Evolutionary conservation across 2,888 invertebrate species (phyloP).

Genomic region (Eupithecia exiguata): DNA sequence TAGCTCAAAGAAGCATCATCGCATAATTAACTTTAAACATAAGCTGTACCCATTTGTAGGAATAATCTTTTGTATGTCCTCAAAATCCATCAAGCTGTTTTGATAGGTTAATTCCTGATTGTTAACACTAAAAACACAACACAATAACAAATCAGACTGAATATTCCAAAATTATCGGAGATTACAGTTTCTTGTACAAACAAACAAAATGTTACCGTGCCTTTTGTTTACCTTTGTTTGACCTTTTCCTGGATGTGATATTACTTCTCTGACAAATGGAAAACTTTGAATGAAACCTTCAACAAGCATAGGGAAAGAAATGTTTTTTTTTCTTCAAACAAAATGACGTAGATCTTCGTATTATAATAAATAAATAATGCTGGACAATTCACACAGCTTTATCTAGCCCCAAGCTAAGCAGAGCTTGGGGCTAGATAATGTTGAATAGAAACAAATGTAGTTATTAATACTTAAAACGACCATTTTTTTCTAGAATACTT

Average conservation of each 20-base stretch:
- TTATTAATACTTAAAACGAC: no score
- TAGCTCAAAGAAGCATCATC: no score
- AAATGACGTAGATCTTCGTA: no score
- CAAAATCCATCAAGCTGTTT: neutral
- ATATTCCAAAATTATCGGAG: neutral
- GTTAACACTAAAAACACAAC: neutral
- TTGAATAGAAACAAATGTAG: no score
- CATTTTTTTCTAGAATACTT: no score
- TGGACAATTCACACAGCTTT: no score
- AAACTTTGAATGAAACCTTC: neutral
- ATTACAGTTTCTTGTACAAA: constrained; percentile 1
- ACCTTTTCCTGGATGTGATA: neutral
- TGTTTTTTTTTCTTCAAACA: neutral
- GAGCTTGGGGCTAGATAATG: no score
- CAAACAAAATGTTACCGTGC: neutral
- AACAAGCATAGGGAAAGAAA: neutral
- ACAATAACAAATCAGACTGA: neutral
- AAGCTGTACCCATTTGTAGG: no score
- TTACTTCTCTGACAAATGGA: neutral
- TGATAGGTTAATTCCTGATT: neutral
- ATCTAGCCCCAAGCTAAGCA: no score
- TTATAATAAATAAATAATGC: no score
- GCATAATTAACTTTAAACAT: no score
- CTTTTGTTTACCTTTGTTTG: neutral
- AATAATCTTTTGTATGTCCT: neutral